These are phyloP conservation scores for Tachypleus tridentatus DNA, from an alignment of 1,140 invertebrate genomes.

Conservation along the genomic window DNA sequence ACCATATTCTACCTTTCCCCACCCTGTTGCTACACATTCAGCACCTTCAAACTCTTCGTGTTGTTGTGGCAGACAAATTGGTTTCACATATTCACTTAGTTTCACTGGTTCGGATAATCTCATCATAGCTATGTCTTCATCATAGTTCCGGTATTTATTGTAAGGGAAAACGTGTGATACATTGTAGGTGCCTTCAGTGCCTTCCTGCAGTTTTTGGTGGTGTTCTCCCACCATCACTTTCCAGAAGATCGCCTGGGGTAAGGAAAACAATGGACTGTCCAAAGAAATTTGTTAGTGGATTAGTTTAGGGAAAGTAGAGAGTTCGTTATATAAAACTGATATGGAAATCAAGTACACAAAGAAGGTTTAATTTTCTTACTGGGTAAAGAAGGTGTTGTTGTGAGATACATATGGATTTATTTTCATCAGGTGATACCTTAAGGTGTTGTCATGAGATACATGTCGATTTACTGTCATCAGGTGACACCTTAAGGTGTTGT, in stretches of 20 bases:
- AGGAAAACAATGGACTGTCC: constrained; percentile 64
- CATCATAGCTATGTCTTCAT: constrained; percentile 51
- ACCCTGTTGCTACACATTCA: constrained; percentile 65
- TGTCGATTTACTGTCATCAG: no score
- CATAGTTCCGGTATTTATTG: constrained; percentile 27
- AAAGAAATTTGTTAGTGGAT: no score
- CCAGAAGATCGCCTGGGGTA: constrained; percentile 43
- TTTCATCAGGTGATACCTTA: no score
- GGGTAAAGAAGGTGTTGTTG: no score
- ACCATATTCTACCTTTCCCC: constrained; percentile 45
- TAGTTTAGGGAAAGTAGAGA: no score
- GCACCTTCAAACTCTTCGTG: constrained; percentile 27
- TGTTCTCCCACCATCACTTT: constrained; percentile 65
- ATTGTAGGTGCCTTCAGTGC: constrained; percentile 59
- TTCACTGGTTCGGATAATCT: constrained; percentile 58
- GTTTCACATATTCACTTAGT: constrained; percentile 22
- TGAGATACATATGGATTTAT: no score
- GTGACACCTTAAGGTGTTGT: no score
- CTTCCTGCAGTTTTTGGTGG: constrained; percentile 53
- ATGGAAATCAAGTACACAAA: no score
- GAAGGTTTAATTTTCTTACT: no score
- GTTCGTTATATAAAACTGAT: no score
- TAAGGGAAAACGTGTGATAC: constrained; percentile 27
- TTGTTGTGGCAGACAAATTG: constrained; percentile 30
- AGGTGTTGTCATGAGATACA: no score